Evolutionary conservation across 2,888 invertebrate genomes (phyloP).

Genomic region (Torymus tubicola): DNA sequence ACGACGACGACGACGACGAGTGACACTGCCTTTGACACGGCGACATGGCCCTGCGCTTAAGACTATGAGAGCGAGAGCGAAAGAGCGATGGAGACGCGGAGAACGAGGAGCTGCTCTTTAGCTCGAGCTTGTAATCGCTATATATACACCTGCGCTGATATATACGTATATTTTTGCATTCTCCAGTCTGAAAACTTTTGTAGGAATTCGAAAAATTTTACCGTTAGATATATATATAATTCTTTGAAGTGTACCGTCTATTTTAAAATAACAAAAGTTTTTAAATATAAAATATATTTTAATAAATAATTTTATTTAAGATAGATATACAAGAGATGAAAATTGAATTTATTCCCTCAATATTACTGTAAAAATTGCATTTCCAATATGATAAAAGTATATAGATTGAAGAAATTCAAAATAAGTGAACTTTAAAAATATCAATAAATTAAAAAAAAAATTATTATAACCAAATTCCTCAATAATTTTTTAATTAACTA

Average conservation of each 20-base stretch:
- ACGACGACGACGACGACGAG: conserved; percentile 59
- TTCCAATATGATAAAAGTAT: too few species aligned
- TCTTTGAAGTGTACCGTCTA: neutral
- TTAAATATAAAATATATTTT: too few species aligned
- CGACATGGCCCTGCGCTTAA: conserved; percentile 74
- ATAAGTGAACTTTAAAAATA: too few species aligned
- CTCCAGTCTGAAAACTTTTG: conserved; percentile 2
- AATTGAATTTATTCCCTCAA: too few species aligned
- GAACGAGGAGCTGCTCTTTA: conserved; percentile 21
- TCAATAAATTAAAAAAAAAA: too few species aligned
- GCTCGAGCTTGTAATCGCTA: conserved; percentile 33
- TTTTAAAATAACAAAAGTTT: too few species aligned
- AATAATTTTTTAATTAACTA: too few species aligned
- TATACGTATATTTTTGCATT: conserved; percentile 3
- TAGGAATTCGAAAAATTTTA: neutral
- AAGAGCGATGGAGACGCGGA: conserved; percentile 5
- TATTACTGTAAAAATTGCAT: too few species aligned
- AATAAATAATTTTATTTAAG: too few species aligned
- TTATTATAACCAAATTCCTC: too few species aligned
- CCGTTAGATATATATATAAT: neutral
- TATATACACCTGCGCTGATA: conserved; percentile 24
- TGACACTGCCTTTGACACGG: conserved; percentile 66
- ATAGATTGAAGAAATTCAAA: too few species aligned
- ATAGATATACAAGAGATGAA: too few species aligned
- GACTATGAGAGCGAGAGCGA: conserved; percentile 18